These are phyloP conservation scores for Parus major DNA, from an alignment of 2,113 vertebrate genomes.

Conservation along the genomic window DNA sequence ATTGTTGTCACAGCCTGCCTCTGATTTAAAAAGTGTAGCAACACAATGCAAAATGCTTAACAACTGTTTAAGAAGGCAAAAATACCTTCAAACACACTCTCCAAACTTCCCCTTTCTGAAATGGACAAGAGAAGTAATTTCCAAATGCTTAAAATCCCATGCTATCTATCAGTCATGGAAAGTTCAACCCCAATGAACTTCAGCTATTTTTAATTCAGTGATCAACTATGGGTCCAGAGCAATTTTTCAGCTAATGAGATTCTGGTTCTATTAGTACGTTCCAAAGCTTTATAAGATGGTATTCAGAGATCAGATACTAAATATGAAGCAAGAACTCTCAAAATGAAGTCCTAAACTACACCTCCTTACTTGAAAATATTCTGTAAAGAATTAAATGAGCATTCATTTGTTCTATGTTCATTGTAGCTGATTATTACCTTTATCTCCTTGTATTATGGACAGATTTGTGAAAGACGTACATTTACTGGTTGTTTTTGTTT, in stretches of 20 bases:
- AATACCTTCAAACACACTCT: background rate
- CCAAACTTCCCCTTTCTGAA: background rate
- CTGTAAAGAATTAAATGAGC: background rate
- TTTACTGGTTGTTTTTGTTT: background rate
- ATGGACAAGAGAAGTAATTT: background rate
- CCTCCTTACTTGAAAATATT: background rate
- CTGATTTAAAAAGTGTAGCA: background rate
- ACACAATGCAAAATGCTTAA: background rate
- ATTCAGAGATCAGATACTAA: background rate
- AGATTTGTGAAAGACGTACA: background rate
- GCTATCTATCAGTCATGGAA: background rate
- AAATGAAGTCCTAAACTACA: background rate
- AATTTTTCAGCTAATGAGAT: background rate
- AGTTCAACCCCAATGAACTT: background rate
- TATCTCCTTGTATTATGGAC: background rate
- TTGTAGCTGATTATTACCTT: background rate
- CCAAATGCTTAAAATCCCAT: background rate
- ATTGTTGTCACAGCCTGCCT: background rate
- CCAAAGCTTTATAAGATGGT: background rate
- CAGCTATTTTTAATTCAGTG: background rate
- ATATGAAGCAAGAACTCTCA: background rate
- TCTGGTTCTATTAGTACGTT: background rate
- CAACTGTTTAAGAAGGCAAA: background rate
- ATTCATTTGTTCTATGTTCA: background rate
- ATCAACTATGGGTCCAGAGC: background rate